Conservation (phyloP, 2,888 invertebrate species). For the Ormyrus pomaceus region DNA sequence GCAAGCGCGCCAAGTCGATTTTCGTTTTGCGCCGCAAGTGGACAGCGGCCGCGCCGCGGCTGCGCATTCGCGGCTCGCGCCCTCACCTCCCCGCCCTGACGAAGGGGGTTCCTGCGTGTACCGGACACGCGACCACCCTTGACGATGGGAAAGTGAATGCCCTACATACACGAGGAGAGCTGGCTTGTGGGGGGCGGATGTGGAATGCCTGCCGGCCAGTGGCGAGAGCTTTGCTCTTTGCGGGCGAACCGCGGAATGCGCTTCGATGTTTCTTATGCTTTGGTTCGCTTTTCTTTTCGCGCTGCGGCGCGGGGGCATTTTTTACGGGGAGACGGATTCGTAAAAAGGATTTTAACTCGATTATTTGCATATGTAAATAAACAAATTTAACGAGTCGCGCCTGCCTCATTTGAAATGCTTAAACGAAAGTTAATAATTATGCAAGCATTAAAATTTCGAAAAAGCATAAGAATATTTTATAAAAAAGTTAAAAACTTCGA, state of each 20-base stretch:
- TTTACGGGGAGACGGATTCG: no score
- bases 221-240: neutral
- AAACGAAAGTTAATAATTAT: no score
- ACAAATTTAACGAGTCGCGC: no score
- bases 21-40: constrained; percentile 57
- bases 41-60: constrained; percentile 63
- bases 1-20: constrained; percentile 47
- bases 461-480: no score
- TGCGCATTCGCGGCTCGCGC: constrained; percentile 42
- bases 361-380: no score
- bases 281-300: neutral
- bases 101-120: constrained; percentile 3
- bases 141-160: constrained; percentile 38
- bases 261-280: neutral
- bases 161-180: constrained; percentile 31
- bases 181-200: neutral
- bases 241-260: no score
- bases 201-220: neutral
- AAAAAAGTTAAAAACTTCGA: no score
- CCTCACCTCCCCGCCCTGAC: neutral
- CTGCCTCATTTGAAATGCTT: no score
- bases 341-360: no score
- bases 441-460: no score
- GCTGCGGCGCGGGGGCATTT: no score
- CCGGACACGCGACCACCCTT: neutral